Percentiles rank a stretch among this genome's conserved stretches.
phyloP scores from a whole-genome alignment of 2,113 vertebrate species.

The Colistium nudipinnis region DNA sequence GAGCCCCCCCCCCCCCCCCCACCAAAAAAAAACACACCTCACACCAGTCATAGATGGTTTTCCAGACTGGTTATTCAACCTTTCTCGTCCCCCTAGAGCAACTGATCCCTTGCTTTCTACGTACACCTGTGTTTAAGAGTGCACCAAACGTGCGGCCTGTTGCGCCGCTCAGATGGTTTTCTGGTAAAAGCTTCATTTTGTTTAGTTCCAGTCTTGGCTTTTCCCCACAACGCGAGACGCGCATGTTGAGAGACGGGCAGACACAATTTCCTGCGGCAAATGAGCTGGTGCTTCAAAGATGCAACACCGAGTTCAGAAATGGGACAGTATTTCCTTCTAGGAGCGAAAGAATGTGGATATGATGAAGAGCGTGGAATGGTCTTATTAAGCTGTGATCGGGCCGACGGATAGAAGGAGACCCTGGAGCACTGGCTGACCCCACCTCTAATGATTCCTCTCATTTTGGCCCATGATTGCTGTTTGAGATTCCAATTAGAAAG shows the following conservation, averaged over 20 bases:
- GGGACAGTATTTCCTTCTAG: slow-evolving; percentile 35
- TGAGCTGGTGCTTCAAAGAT: slow-evolving; percentile 2
- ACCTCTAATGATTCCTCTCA: slow-evolving; percentile 75
- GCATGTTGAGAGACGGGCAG: neutral
- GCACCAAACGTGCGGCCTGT: neutral
- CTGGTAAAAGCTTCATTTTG: slow-evolving; percentile 5
- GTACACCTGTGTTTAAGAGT: neutral
- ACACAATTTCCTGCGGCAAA: neutral
- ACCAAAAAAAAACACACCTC: too few relatives aligned
- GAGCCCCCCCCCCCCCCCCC: too few relatives aligned
- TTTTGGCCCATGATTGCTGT: slow-evolving; percentile 78
- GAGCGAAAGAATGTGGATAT: slow-evolving; percentile 51
- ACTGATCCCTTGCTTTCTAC: neutral
- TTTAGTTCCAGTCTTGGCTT: slow-evolving; percentile 4
- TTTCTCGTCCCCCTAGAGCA: neutral
- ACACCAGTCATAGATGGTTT: neutral
- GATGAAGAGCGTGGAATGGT: slow-evolving; percentile 72
- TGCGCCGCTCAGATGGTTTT: neutral
- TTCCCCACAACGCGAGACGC: neutral
- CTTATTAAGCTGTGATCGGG: slow-evolving; percentile 77
- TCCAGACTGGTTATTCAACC: slow-evolving; percentile 41
- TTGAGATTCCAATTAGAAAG: slow-evolving; percentile 78
- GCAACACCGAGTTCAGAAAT: slow-evolving; percentile 16
- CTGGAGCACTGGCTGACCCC: slow-evolving; percentile 77
- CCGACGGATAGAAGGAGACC: slow-evolving; percentile 69